A percentile compares a stretch with the other conserved stretches of the same genome.
Evolutionary conservation across 1,140 invertebrate genomes (phyloP).

Genomic region (Bathynomus jamesi): DNA sequence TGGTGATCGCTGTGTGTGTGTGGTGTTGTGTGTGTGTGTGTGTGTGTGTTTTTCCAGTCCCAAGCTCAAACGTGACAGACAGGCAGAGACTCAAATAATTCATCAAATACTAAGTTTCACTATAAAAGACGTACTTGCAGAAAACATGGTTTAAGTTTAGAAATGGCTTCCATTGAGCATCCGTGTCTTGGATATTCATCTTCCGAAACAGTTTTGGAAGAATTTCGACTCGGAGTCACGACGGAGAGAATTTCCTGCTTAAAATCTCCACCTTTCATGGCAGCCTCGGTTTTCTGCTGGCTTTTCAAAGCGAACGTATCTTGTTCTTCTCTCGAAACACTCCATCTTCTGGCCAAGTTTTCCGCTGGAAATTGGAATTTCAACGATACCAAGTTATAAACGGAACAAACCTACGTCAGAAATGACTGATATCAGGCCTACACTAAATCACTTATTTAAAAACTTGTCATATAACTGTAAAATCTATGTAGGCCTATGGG

Average conservation of each 20-base stretch:
- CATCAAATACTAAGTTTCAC: not conserved
- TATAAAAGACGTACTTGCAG: slow-evolving; percentile 46
- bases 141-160: slow-evolving; percentile 58
- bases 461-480: no score
- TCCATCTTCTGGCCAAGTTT: slow-evolving; percentile 43
- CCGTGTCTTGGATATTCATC: slow-evolving; percentile 63
- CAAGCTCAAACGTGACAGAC: no score
- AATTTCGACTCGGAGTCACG: slow-evolving; percentile 41
- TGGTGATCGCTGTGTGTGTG: no score
- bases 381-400: slow-evolving; percentile 9
- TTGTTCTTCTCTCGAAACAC: slow-evolving; percentile 62
- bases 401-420: no score
- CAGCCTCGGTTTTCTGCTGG: slow-evolving; percentile 59
- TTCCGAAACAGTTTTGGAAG: slow-evolving; percentile 19
- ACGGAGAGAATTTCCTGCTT: slow-evolving; percentile 62
- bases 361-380: not conserved
- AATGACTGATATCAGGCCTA: no score
- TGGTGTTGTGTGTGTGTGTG: no score
- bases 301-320: slow-evolving; percentile 64
- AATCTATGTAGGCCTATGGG: no score
- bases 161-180: slow-evolving; percentile 52
- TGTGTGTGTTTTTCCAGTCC: no score
- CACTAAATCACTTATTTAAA: no score
- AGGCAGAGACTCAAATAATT: no score
- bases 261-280: slow-evolving; percentile 59